Evolutionary conservation across 53 echinoderm and acorn worm species (phyloP).

Genomic region (Hippasteria phrygiana): DNA sequence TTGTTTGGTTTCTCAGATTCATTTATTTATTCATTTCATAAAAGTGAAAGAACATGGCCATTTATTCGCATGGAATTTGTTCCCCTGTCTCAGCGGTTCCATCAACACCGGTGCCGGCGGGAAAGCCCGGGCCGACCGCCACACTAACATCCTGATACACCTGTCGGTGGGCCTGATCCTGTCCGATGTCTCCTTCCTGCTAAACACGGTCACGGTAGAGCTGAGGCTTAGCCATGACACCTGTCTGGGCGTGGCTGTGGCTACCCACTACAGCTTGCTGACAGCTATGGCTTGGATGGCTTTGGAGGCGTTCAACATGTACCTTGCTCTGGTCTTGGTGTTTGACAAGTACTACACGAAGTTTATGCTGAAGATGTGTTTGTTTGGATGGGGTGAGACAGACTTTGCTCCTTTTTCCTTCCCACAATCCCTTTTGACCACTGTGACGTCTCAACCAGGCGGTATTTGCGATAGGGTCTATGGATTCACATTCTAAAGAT

Average conservation of each 20-base stretch:
- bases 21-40: too few species aligned
- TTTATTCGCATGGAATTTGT: not conserved
- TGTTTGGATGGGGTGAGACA: slow-evolving; percentile 92
- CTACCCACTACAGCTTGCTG: slow-evolving; percentile 85
- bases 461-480: too few species aligned
- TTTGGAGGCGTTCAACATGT: slow-evolving; percentile 94
- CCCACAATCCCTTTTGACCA: too few species aligned
- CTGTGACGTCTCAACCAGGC: too few species aligned
- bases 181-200: slow-evolving; percentile 80
- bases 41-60: too few species aligned
- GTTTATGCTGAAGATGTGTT: slow-evolving; percentile 84
- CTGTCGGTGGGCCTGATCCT: slow-evolving; percentile 80
- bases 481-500: too few species aligned
- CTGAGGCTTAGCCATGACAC: not conserved
- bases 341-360: slow-evolving; percentile 82
- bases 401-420: too few species aligned
- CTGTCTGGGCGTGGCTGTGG: slow-evolving; percentile 48
- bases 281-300: slow-evolving; percentile 94
- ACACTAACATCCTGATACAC: slow-evolving; percentile 87
- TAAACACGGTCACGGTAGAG: slow-evolving; percentile 25
- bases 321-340: slow-evolving; percentile 89
- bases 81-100: not conserved
- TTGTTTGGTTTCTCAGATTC: too few species aligned
- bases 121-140: slow-evolving; percentile 63
- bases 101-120: not conserved